phyloP scores from a whole-genome alignment of 2,797 vertebrate species.

The Enoplosus armatus region DNA sequence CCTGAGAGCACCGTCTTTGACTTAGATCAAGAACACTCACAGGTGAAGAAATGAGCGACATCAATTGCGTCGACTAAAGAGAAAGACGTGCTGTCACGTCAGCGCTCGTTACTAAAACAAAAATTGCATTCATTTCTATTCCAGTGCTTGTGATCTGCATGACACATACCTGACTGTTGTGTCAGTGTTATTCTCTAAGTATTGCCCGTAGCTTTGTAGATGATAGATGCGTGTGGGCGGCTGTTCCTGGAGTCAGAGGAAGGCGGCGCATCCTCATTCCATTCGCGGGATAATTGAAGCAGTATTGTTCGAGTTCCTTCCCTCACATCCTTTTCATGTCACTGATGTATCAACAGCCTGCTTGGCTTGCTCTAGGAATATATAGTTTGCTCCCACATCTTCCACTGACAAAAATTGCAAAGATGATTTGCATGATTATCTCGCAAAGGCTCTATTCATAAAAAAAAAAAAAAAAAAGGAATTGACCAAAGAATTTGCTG shows the following conservation, averaged over 20 bases:
- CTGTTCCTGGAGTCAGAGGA: constrained; percentile 70
- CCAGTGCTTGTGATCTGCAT: constrained; percentile 62
- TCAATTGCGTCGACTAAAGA: constrained; percentile 47
- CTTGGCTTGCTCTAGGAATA: constrained; percentile 53
- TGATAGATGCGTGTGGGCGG: constrained; percentile 78
- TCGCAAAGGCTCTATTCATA: constrained; percentile 24
- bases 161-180: constrained; percentile 58
- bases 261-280: constrained; percentile 56
- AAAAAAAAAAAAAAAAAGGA: background rate
- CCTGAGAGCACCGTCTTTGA: constrained; percentile 33
- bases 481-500: background rate
- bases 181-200: constrained; percentile 65
- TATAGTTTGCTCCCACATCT: constrained; percentile 43
- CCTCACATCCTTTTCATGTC: constrained; percentile 61
- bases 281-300: constrained; percentile 77
- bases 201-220: constrained; percentile 69
- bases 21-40: constrained; percentile 48
- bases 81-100: constrained; percentile 42
- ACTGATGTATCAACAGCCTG: constrained; percentile 50
- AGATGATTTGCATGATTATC: constrained; percentile 55
- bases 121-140: constrained; percentile 70
- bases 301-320: constrained; percentile 63
- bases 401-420: constrained; percentile 26
- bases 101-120: constrained; percentile 65
- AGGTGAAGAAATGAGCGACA: constrained; percentile 42